These are phyloP conservation scores for Lithophane leautieri DNA, from an alignment of 2,888 invertebrate genomes.

Conservation along the genomic window DNA sequence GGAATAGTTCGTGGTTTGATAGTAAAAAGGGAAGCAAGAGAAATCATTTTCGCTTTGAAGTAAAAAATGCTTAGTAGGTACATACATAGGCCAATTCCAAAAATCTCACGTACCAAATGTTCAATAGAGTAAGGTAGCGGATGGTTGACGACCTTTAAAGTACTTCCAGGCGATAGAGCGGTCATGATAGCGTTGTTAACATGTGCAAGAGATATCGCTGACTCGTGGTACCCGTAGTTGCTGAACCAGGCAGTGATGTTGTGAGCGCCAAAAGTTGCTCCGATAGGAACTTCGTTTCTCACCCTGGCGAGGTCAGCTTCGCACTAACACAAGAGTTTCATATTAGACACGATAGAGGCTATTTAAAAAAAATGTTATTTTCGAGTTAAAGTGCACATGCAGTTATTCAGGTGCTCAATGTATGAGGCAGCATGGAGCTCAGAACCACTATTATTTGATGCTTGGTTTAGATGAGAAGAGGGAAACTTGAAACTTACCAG, in stretches of 20 bases:
- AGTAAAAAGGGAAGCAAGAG: not conserved
- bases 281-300: slow-evolving; percentile 89
- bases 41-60: not conserved
- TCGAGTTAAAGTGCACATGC: not conserved
- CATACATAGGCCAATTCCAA: not conserved
- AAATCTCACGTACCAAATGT: slow-evolving; percentile 86
- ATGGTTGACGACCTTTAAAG: slow-evolving; percentile 90
- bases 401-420: not conserved
- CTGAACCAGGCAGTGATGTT: slow-evolving; percentile 93
- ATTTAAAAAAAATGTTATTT: not conserved
- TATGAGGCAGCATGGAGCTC: not conserved
- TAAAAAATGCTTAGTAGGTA: not conserved
- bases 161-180: slow-evolving; percentile 82
- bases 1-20: not conserved
- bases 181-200: slow-evolving; percentile 92
- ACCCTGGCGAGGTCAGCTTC: slow-evolving; percentile 80
- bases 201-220: slow-evolving; percentile 92
- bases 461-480: not conserved
- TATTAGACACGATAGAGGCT: not conserved
- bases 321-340: slow-evolving; percentile 69
- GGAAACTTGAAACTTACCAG: slow-evolving; percentile 77
- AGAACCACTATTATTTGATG: not conserved
- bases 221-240: slow-evolving; percentile 94
- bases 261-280: slow-evolving; percentile 88
- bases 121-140: slow-evolving; percentile 93